Conservation (phyloP, 2,888 invertebrate genomes). For the Acronicta aceris region DNA sequence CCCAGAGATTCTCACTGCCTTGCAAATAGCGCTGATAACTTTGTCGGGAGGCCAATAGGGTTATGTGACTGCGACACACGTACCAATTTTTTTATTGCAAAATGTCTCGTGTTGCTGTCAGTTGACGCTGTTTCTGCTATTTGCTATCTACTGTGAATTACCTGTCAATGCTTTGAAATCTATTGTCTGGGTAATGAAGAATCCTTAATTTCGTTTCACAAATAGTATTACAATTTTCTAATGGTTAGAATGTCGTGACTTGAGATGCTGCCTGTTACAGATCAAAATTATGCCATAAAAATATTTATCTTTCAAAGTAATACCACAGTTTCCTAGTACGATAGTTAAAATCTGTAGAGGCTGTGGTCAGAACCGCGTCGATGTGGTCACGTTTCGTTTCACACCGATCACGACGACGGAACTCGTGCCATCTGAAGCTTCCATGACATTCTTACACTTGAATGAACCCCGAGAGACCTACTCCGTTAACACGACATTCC, state of each 20-base stretch:
- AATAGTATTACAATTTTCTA: not conserved
- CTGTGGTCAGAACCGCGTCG: conserved; percentile 37
- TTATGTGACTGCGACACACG: not conserved
- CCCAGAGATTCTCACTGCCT: conserved; percentile 12
- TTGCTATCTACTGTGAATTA: not conserved
- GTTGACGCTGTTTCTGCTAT: conserved; percentile 1
- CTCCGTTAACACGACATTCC: conserved; percentile 12
- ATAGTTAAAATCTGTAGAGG: conserved; percentile 42
- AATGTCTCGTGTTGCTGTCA: conserved; percentile 6
- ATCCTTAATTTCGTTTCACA: conserved; percentile 5
- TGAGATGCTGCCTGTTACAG: not conserved
- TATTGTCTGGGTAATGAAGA: not conserved
- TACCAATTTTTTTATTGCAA: conserved; percentile 15
- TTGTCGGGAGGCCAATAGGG: conserved; percentile 8
- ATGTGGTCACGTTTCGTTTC: conserved; percentile 60
- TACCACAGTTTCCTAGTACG: conserved; percentile 58
- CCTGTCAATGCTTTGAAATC: conserved; percentile 4
- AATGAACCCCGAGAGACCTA: conserved; percentile 36
- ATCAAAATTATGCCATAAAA: conserved; percentile 13
- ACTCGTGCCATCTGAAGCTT: conserved; percentile 33
- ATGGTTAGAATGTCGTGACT: conserved; percentile 11
- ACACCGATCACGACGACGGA: conserved; percentile 57
- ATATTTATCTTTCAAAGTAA: conserved; percentile 42
- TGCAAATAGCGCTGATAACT: conserved; percentile 14
- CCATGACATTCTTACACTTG: conserved; percentile 55